Evolutionary conservation across 2,888 invertebrate species (phyloP), one percentile per base, ranked within the genome.

Genomic region (Osmoderma eremita): DNA sequence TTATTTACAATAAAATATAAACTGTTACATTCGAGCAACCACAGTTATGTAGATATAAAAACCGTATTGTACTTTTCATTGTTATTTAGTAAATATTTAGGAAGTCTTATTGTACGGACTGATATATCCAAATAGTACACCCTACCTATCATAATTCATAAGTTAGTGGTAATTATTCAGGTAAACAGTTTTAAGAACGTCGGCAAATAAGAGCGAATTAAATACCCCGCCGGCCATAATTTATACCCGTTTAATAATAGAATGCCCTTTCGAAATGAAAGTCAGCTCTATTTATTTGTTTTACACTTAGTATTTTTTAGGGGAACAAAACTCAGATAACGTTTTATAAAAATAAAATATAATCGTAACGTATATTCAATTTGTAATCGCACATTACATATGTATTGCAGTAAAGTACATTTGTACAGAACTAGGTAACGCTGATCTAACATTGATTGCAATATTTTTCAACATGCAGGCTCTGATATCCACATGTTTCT

Each of bases 231-330:
- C 53, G 41, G 15, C 24, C 0, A 22, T n/a, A 48, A 64, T 64
- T 64, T 64, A 64, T 18, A 42, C 17, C 53, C 15, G 20, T 41
- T 39, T 17, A 30, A 48, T 18, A 58, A 58, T 30, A 61, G 30
- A 45, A 56, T n/a, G 22, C 13, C 49, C 30, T 41, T 41, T 61
- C 49, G 62, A 67, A 67, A 61, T 67, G 67, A 67, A 67, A 67
- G 67, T 67, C 67, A 67, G 63, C 67, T 67, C 38, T 67, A 63
- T 67, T 67, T 67, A 67, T 67, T 67, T 67, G 54, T 67, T 67
- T 67, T 67, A 67, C 67, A 67, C 54, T 67, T 45, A 42, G 63
- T 67, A 67, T 63, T 67, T 30, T 67, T 67, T 67, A 63, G 54
- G 54, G 50, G 50, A 36, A 30, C 45, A 61, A 30, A 20, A 45